Conservation (phyloP, 2,888 invertebrate species). For the Dendrolimus pini region DNA sequence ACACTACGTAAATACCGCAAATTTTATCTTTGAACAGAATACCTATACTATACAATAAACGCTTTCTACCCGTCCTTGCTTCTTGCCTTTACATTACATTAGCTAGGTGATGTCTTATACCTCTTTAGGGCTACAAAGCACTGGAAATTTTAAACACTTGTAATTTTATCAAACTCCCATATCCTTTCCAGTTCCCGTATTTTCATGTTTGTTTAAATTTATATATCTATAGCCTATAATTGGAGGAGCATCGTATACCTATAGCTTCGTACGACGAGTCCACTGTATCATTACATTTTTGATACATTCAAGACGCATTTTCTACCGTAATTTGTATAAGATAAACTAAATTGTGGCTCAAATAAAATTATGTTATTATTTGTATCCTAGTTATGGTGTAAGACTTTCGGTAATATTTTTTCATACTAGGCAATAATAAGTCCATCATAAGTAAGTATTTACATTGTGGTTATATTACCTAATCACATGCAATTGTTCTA, state of each 20-base stretch:
- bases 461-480: slow-evolving; percentile 25
- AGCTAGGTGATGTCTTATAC: slow-evolving; percentile 56
- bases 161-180: too few species aligned
- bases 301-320: slow-evolving; percentile 6
- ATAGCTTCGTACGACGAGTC: too few species aligned
- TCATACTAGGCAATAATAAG: slow-evolving; percentile 63
- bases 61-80: slow-evolving; percentile 75
- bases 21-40: slow-evolving; percentile 65
- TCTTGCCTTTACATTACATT: slow-evolving; percentile 68
- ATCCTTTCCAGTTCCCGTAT: too few species aligned
- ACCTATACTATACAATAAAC: slow-evolving; percentile 48
- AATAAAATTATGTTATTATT: slow-evolving; percentile 47
- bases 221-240: too few species aligned
- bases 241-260: too few species aligned
- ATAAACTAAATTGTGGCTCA: slow-evolving; percentile 48
- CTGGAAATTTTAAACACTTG: too few species aligned
- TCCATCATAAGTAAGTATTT: slow-evolving; percentile 32
- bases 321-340: slow-evolving; percentile 26
- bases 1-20: slow-evolving; percentile 67
- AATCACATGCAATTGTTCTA: slow-evolving; percentile 11
- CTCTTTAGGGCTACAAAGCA: too few species aligned
- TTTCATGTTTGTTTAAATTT: too few species aligned
- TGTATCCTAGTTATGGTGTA: slow-evolving; percentile 45
- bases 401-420: slow-evolving; percentile 47
- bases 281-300: neutral